Percentiles rank a stretch among this genome's conserved stretches.
Conservation (phyloP, 2,113 vertebrate species). For the Aphelocoma coerulescens region DNA sequence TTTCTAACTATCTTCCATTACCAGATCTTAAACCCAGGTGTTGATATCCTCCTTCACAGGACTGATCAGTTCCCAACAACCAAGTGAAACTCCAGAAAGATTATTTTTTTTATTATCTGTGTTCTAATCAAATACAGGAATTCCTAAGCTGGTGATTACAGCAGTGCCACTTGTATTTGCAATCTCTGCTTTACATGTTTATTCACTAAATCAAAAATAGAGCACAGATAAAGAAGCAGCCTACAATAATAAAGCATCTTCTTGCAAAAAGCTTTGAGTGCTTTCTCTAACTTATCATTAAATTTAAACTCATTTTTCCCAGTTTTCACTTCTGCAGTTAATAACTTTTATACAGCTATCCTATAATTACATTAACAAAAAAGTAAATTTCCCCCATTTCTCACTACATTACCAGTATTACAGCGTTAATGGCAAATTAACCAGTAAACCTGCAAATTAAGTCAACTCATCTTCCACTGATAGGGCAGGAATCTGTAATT, state of each 20-base stretch:
- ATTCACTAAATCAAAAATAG: slow-evolving; percentile 9
- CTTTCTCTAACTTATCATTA: slow-evolving; percentile 18
- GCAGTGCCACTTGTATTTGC: background rate
- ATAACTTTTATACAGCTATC: slow-evolving; percentile 29
- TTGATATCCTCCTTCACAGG: background rate
- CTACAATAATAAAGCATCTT: background rate
- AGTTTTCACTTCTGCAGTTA: slow-evolving; percentile 34
- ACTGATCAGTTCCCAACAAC: background rate
- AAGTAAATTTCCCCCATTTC: background rate
- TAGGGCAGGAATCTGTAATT: slow-evolving; percentile 23
- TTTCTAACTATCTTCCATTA: background rate
- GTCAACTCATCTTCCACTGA: slow-evolving; percentile 38
- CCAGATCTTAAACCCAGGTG: background rate
- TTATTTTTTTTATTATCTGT: background rate
- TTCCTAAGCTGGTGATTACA: background rate
- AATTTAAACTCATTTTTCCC: slow-evolving; percentile 17
- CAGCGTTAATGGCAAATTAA: slow-evolving; percentile 8
- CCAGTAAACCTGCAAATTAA: slow-evolving; percentile 28
- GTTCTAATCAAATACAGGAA: background rate
- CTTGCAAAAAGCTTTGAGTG: background rate
- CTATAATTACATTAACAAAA: slow-evolving; percentile 58
- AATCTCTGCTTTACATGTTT: background rate
- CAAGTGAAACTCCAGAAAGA: background rate
- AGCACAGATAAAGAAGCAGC: background rate
- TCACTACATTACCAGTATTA: background rate